Conservation (phyloP, 2,113 vertebrate genomes). For the Stomatorhinus ivindoensis region DNA sequence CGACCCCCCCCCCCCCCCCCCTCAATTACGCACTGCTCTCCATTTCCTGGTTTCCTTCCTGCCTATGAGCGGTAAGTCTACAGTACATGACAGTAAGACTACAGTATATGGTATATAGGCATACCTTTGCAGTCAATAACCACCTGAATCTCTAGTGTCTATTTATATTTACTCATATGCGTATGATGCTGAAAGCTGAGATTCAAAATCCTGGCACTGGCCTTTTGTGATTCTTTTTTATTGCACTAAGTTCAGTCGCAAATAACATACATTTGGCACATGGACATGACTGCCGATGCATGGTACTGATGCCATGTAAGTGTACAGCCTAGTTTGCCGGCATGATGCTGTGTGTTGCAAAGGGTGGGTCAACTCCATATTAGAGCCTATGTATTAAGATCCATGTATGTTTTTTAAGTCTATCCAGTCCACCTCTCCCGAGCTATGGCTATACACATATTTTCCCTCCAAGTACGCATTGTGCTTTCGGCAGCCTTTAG, state of each 20-base stretch:
- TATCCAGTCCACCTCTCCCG: not conserved
- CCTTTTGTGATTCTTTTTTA: not conserved
- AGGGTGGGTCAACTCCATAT: too few species aligned
- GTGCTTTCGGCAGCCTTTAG: not conserved
- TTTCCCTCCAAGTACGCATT: not conserved
- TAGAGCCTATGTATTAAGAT: not conserved
- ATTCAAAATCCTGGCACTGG: not conserved
- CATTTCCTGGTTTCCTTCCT: not conserved
- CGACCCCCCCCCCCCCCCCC: not conserved
- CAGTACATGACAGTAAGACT: not conserved
- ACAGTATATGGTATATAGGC: not conserved
- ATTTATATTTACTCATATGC: not conserved
- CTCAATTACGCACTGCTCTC: not conserved
- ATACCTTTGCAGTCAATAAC: not conserved
- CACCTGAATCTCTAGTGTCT: not conserved
- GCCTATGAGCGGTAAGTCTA: not conserved
- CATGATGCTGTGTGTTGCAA: not conserved
- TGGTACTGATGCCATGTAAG: not conserved
- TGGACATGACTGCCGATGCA: not conserved
- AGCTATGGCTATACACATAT: not conserved
- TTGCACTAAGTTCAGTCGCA: not conserved
- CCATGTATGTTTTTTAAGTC: not conserved
- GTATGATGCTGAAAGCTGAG: not conserved
- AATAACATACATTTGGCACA: not conserved
- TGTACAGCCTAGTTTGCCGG: not conserved